Evolutionary conservation across 1,140 invertebrate genomes (phyloP).

Genomic region (Penaeus chinensis): DNA sequence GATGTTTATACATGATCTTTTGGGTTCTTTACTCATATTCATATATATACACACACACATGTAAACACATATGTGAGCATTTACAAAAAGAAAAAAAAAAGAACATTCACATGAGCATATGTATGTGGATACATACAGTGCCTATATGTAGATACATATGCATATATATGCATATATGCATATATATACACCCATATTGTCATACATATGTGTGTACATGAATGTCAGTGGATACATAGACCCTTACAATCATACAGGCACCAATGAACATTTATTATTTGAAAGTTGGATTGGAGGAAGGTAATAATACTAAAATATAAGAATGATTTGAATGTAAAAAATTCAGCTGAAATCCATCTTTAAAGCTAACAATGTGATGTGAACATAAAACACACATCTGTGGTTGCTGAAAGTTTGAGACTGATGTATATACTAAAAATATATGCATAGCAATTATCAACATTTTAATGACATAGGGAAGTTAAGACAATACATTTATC

Average conservation of each 20-base stretch:
- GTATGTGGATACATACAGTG: conserved; percentile 13
- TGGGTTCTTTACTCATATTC: not conserved
- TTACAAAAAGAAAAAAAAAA: not conserved
- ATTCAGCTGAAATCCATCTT: too few species aligned
- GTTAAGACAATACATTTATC: too few species aligned
- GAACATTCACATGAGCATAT: not conserved
- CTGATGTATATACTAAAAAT: too few species aligned
- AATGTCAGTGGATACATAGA: not conserved
- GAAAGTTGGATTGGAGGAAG: too few species aligned
- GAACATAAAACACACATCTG: too few species aligned
- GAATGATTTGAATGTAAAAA: too few species aligned
- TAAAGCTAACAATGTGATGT: too few species aligned
- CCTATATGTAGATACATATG: not conserved
- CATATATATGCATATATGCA: conserved; percentile 4
- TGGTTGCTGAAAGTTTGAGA: too few species aligned
- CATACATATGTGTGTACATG: too few species aligned
- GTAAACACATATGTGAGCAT: conserved; percentile 1
- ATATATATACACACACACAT: not conserved
- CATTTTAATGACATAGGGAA: too few species aligned
- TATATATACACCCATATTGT: not conserved
- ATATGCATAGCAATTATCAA: too few species aligned
- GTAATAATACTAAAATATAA: too few species aligned
- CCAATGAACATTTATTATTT: not conserved
- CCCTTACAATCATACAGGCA: not conserved
- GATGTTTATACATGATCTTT: not conserved